Base-by-base conservation (phyloP, 2,888 invertebrate species). In the Brenthis ino region DNA sequence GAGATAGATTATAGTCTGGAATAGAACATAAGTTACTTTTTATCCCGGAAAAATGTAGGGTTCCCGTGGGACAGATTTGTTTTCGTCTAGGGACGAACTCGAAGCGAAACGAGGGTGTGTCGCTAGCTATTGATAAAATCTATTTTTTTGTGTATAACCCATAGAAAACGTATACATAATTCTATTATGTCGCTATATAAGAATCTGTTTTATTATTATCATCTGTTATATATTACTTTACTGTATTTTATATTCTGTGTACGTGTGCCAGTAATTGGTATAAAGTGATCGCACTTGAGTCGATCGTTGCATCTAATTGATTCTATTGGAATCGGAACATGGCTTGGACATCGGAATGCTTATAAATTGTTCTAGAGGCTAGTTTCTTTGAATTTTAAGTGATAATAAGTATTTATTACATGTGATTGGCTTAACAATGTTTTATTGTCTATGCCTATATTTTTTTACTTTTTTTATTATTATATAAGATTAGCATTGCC, bases 251-350 rank as follows among this genome's bases (percentile, higher is more conserved):
- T 70, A 64, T 70, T 50, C 57, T 65, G 57, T 54, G 67, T 72
- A 65, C 64, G 64, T 53, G 50, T 53, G 67, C 60, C 28, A 50
- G 60, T 73, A 74, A 76, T 74, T 75, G 75, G 60, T 68, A 75
- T 67, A 74, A 77, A 74, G 74, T 78, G 76, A 76, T 76, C 70
- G 75, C 76, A 76, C 74, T 75, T 75, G 74, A 71, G 67, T 68
- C 72, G 72, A 72, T 74, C 66, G 70, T 66, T 61, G 71, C 72
- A 74, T 72, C 67, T 77, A 77, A 77, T 78, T 76, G 77, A 70
- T 76, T 75, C 75, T 73, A 76, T 78, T 76, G 77, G 65, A 70
- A 72, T 65, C 65, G 51, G 66, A 64, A 67, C 56, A 67, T 57
- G 54, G 43, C 60, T 60, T 61, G 58, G 68, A 65, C 72, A 72